phyloP scores from a whole-genome alignment of 2,113 vertebrate species.

The Lonchura striata region DNA sequence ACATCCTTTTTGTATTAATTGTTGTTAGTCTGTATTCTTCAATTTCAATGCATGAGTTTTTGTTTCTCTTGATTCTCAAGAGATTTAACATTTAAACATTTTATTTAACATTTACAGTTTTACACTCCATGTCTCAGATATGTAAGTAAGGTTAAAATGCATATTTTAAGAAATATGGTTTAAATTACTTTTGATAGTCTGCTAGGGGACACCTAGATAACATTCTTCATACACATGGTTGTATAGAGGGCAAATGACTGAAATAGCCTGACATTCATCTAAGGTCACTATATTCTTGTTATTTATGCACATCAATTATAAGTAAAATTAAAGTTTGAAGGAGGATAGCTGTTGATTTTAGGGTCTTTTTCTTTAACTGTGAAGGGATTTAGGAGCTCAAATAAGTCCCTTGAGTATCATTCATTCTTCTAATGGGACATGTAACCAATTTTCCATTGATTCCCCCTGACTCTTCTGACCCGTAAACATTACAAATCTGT shows the following conservation, averaged over 20 bases:
- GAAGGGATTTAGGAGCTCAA: background rate
- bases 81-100: background rate
- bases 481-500: background rate
- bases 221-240: background rate
- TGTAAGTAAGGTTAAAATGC: background rate
- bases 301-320: background rate
- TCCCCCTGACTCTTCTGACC: background rate
- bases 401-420: background rate
- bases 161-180: background rate
- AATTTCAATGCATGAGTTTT: background rate
- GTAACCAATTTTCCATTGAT: background rate
- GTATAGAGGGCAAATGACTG: background rate
- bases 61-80: background rate
- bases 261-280: background rate
- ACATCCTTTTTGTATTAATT: background rate
- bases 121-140: background rate
- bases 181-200: background rate
- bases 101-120: background rate
- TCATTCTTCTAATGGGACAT: background rate
- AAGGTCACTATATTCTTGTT: background rate
- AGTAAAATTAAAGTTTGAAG: background rate
- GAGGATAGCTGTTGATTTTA: background rate
- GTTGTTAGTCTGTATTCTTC: background rate
- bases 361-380: background rate
- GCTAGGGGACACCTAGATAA: background rate